Evolutionary conservation across 2,113 vertebrate genomes (phyloP).

Genomic region (Epinephelus cyanopodus): DNA sequence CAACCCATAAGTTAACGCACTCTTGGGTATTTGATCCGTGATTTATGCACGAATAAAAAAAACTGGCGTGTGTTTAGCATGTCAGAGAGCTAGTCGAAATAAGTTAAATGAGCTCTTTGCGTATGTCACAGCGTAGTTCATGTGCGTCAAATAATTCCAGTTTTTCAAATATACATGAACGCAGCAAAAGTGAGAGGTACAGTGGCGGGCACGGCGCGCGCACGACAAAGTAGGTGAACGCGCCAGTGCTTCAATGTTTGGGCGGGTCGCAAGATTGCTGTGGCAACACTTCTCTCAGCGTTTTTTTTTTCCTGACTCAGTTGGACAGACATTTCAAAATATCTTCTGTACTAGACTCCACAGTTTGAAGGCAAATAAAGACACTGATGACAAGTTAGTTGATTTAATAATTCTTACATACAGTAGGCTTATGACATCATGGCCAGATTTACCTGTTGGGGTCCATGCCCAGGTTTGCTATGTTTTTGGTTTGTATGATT

Average conservation of each 20-base stretch:
- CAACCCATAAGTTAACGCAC: not conserved
- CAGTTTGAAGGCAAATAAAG: not conserved
- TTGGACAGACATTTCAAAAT: not conserved
- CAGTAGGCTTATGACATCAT: not conserved
- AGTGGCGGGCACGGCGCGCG: constrained; percentile 56
- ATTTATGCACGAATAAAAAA: not conserved
- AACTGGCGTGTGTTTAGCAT: not conserved
- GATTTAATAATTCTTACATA: not conserved
- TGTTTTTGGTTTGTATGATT: too few relatives aligned
- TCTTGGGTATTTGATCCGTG: not conserved
- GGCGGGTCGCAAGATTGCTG: constrained; percentile 22
- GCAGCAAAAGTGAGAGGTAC: constrained; percentile 6
- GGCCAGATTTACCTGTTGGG: not conserved
- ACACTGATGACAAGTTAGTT: not conserved
- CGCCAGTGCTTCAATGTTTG: constrained; percentile 40
- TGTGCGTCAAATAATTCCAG: not conserved
- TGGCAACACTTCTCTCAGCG: not conserved
- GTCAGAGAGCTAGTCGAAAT: too few relatives aligned
- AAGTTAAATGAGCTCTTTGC: not conserved
- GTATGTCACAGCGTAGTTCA: rapidly evolving
- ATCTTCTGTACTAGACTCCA: too few relatives aligned
- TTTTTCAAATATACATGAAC: not conserved
- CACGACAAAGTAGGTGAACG: constrained; percentile 42
- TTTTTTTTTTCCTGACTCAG: not conserved
- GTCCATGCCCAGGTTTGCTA: not conserved